Evolutionary conservation across 2,888 invertebrate genomes (phyloP).

Genomic region (Coenonympha arcania): DNA sequence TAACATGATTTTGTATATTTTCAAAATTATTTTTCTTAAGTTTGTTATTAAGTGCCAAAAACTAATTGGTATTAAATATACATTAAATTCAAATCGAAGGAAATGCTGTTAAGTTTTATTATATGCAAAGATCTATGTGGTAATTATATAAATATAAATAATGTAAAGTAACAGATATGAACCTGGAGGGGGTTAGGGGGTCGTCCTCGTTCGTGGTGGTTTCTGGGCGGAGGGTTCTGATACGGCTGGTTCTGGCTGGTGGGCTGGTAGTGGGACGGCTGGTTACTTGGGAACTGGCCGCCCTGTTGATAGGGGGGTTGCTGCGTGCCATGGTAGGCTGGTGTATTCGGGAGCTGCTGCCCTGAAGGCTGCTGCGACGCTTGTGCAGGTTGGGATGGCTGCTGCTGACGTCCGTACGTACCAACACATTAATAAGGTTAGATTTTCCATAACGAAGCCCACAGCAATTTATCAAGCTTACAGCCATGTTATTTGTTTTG

Average conservation of each 20-base stretch:
- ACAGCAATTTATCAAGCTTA: slow-evolving; percentile 68
- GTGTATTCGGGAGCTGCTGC: slow-evolving; percentile 71
- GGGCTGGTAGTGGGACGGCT: slow-evolving; percentile 52
- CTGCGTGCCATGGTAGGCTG: slow-evolving; percentile 73
- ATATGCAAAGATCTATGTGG: neutral
- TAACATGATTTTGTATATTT: neutral
- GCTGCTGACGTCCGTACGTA: slow-evolving; percentile 76
- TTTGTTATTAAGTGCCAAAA: too few species aligned
- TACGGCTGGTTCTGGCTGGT: slow-evolving; percentile 60
- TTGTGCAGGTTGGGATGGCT: slow-evolving; percentile 73
- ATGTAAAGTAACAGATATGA: slow-evolving; percentile 24
- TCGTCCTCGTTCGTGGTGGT: slow-evolving; percentile 71
- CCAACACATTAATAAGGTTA: slow-evolving; percentile 76
- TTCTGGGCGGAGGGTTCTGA: slow-evolving; percentile 69
- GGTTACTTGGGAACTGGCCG: slow-evolving; percentile 71
- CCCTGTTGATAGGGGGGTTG: slow-evolving; percentile 69
- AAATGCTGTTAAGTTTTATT: neutral
- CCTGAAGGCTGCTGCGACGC: slow-evolving; percentile 71
- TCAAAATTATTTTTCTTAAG: too few species aligned
- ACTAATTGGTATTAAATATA: neutral
- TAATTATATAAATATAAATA: slow-evolving; percentile 10
- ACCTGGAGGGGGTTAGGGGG: slow-evolving; percentile 71
- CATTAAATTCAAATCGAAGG: neutral
- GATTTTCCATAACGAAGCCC: slow-evolving; percentile 72
- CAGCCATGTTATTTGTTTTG: slow-evolving; percentile 57